A percentile compares a stretch with the other conserved stretches of the same genome.
Conservation (phyloP, 30 jellyfish, hydroid and myxozoan genomes). For the Clytia hemisphaerica region DNA sequence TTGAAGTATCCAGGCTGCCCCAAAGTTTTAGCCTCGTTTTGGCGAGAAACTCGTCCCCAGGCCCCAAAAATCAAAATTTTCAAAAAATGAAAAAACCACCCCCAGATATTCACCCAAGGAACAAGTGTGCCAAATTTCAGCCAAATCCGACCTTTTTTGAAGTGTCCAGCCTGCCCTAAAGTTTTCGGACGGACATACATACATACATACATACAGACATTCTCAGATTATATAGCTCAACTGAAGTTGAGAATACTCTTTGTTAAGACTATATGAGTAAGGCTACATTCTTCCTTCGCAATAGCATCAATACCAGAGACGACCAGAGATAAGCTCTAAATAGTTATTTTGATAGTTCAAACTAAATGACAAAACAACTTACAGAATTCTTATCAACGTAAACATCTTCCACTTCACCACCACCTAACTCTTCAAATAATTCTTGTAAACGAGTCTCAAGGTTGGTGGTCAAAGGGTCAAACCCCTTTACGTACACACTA, state of each 20-base stretch:
- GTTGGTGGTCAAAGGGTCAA: slow-evolving; percentile 19
- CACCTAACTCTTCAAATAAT: slow-evolving; percentile 13
- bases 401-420: slow-evolving; percentile 49
- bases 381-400: slow-evolving; percentile 81
- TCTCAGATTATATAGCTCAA: too few species aligned
- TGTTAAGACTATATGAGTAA: not conserved
- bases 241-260: too few species aligned
- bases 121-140: too few species aligned
- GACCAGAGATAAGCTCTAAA: not conserved
- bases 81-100: not conserved
- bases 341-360: not conserved
- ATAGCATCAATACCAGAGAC: not conserved
- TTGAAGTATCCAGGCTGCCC: too few species aligned
- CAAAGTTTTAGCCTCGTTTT: too few species aligned
- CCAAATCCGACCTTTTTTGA: too few species aligned
- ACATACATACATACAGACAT: too few species aligned
- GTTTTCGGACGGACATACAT: too few species aligned
- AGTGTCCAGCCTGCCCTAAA: too few species aligned
- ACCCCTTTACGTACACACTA: slow-evolving; percentile 65
- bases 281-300: not conserved
- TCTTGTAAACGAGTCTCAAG: slow-evolving; percentile 39
- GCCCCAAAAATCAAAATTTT: too few species aligned
- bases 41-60: too few species aligned
- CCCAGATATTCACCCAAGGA: not conserved
- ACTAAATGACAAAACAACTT: not conserved